Evolutionary conservation across 2,888 invertebrate species (phyloP).

Genomic region (Cheilosia soror): DNA sequence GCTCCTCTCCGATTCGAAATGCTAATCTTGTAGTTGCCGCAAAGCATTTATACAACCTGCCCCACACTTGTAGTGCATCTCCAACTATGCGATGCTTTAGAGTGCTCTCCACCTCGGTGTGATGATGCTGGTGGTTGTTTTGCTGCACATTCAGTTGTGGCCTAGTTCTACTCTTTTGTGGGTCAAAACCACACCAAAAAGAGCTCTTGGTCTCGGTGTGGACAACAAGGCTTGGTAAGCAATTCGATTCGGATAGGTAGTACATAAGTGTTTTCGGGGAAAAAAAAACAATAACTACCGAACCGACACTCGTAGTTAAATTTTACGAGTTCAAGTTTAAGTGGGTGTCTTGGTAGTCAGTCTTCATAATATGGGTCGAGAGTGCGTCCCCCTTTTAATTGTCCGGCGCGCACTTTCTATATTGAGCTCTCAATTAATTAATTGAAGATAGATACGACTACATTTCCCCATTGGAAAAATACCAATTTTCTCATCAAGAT

Average conservation of each 20-base stretch:
- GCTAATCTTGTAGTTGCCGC: conserved; percentile 16
- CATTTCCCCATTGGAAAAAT: conserved; percentile 27
- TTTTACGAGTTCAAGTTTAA: no score
- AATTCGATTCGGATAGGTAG: no score
- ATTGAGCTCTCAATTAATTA: conserved; percentile 56
- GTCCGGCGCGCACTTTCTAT: conserved; percentile 4
- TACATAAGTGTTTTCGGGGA: no score
- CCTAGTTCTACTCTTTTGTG: conserved; percentile 60
- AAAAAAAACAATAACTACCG: no score
- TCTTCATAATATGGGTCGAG: conserved; percentile 6
- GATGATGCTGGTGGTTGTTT: conserved; percentile 4
- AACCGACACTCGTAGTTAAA: no score
- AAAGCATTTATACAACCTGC: not conserved
- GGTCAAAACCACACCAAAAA: conserved; percentile 58
- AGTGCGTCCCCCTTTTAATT: conserved; percentile 18
- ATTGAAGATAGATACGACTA: conserved; percentile 21
- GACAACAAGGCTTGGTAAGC: no score
- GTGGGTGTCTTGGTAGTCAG: not conserved
- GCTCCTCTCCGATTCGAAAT: conserved; percentile 9
- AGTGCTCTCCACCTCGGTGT: not conserved
- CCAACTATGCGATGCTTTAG: no score
- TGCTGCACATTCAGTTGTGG: conserved; percentile 45
- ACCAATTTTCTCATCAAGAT: conserved; percentile 3
- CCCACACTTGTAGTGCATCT: conserved; percentile 8
- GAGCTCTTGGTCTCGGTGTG: conserved; percentile 4